Evolutionary conservation across 2,113 vertebrate genomes (phyloP).

Genomic region (Halcyon senegalensis): DNA sequence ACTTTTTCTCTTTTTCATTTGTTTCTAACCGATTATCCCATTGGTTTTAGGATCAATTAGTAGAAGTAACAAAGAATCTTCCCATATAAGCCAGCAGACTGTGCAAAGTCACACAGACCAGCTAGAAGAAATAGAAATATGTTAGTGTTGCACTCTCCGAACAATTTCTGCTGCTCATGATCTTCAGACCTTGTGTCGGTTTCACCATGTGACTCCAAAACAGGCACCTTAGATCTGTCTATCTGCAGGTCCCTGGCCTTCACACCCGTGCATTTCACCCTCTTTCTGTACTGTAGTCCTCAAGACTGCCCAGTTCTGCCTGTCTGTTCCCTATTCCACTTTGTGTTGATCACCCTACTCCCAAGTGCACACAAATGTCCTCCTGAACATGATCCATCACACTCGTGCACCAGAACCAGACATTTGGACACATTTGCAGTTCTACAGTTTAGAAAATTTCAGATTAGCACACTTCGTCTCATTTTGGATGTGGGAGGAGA

Average conservation of each 20-base stretch:
- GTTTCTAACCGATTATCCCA: not conserved
- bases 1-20: slow-evolving; percentile 35
- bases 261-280: not conserved
- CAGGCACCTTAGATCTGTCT: not conserved
- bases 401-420: not conserved
- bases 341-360: not conserved
- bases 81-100: not conserved
- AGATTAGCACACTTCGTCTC: not conserved
- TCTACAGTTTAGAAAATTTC: not conserved
- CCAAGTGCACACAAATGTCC: not conserved
- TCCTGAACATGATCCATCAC: not conserved
- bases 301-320: not conserved
- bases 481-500: not conserved
- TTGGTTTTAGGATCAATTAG: slow-evolving; percentile 29
- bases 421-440: not conserved
- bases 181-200: not conserved
- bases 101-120: not conserved
- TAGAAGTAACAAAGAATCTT: not conserved
- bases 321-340: not conserved
- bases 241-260: not conserved
- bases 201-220: not conserved
- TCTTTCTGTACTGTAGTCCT: not conserved
- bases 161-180: not conserved
- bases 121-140: not conserved
- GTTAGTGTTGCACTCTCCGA: not conserved